Conservation (phyloP, 2,888 invertebrate genomes). For the Plebejus anna region DNA sequence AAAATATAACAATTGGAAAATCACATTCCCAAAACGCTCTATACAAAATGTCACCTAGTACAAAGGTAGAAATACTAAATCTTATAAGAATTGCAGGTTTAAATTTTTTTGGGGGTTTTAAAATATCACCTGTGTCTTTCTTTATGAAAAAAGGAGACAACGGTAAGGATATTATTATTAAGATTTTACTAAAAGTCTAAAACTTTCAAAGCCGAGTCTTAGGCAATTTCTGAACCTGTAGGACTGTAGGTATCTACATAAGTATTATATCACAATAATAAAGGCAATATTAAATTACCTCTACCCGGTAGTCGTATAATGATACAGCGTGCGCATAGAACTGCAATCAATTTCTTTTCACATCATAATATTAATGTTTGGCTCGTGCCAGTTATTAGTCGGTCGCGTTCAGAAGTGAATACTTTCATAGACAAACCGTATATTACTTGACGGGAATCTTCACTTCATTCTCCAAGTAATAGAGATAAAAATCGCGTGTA, state of each 20-base stretch:
- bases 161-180: too few species aligned
- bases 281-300: slow-evolving; percentile 25
- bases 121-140: too few species aligned
- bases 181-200: too few species aligned
- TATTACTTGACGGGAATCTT: slow-evolving; percentile 24
- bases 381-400: slow-evolving; percentile 52
- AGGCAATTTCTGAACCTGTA: neutral
- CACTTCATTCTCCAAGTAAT: neutral
- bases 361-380: slow-evolving; percentile 45
- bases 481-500: slow-evolving; percentile 31
- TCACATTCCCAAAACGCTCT: too few species aligned
- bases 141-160: too few species aligned
- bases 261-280: slow-evolving; percentile 11
- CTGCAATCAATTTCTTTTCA: slow-evolving; percentile 44
- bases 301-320: slow-evolving; percentile 36
- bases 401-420: slow-evolving; percentile 46
- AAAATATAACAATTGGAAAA: too few species aligned
- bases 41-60: too few species aligned
- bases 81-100: too few species aligned
- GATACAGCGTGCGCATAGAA: slow-evolving; percentile 39
- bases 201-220: neutral
- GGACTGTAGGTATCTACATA: neutral
- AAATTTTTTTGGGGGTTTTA: too few species aligned
- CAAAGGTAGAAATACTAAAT: too few species aligned
- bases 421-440: slow-evolving; percentile 40